phyloP scores from a whole-genome alignment of 2,797 vertebrate genomes.

The Rhinogobio ventralis region DNA sequence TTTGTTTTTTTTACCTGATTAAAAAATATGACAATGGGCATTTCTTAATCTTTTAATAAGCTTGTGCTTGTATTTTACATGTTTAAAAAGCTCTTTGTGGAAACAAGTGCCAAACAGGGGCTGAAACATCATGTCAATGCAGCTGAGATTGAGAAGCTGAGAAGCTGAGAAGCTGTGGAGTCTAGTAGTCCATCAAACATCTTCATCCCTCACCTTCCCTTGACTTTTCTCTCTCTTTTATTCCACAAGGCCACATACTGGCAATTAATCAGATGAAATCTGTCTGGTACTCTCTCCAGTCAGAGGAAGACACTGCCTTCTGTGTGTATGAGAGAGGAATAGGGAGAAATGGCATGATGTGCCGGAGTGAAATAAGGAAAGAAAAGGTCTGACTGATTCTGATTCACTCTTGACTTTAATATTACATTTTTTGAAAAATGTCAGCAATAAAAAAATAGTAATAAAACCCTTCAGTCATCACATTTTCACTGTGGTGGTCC shows the following conservation, averaged over 20 bases:
- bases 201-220: slow-evolving; percentile 33
- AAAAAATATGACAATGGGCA: background rate
- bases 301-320: slow-evolving; percentile 3
- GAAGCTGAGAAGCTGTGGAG: slow-evolving; percentile 5
- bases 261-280: slow-evolving; percentile 42
- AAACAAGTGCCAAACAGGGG: background rate
- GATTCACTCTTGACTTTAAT: slow-evolving; percentile 11
- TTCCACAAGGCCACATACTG: slow-evolving; percentile 33
- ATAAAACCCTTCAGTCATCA: slow-evolving; percentile 59
- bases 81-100: background rate
- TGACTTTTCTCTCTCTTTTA: slow-evolving; percentile 27
- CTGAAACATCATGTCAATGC: slow-evolving; percentile 5
- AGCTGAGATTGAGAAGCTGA: too few relatives aligned
- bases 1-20: background rate
- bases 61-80: background rate
- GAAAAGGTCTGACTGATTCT: slow-evolving; percentile 7
- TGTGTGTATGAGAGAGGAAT: background rate
- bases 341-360: background rate
- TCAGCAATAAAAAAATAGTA: slow-evolving; percentile 33
- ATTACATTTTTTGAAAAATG: slow-evolving; percentile 6
- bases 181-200: slow-evolving; percentile 40
- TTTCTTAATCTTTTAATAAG: slow-evolving; percentile 23
- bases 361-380: background rate
- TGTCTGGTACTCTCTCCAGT: slow-evolving; percentile 10
- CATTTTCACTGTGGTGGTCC: slow-evolving; percentile 46